Base-by-base conservation (phyloP, 1,140 invertebrate genomes). In the Campodea augens region DNA sequence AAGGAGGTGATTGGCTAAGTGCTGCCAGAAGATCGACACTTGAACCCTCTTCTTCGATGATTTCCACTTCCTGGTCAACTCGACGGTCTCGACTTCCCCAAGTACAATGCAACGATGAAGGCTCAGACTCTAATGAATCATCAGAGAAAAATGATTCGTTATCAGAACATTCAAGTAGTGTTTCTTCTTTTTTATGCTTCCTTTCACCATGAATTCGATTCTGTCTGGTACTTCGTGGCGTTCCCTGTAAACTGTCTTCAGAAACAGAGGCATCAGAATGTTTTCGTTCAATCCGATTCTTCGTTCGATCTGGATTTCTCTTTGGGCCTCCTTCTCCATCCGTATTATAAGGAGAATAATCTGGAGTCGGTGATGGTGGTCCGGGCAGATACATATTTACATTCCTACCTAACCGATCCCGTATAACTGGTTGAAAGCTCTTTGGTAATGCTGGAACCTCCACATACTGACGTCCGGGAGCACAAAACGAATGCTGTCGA, bases 341-440 rank as follows among this genome's bases (percentile, higher is more conserved):
- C 53, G 38, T 54, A 45, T 27, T 55, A 54, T 10, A 15, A 32
- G 27, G 27, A 15, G 27, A 32, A 21, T 57, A 55, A 49, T 54
- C 52, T 40, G 46, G 57, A 43, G 38, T 48, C 38, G 46, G 54
- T 32, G 45, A 57, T n/a, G 51, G 54, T 24, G 48, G 49, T 25
- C 43, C 51, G 41, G 25, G 54, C 51, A 48, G 59, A 55, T 50
- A 58, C 58, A 47, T 54, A 47, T 48, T 55, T 44, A 44, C 52
- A 45, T 37, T 54, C 44, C 41, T 41, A 44, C 47, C 53, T 41
- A 46, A 46, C 21, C 20, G 37, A 29, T 7, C 46, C 40, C 45
- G 51, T 46, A 37, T 41, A 37, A 2, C 39, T 29, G 19, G 44
- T 25, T 5, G 41, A 38, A n/a, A 51, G 23, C n/a, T n/a, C n/a